Base-by-base conservation (phyloP, 1,140 invertebrate species). In the Meteorus sp. region DNA sequence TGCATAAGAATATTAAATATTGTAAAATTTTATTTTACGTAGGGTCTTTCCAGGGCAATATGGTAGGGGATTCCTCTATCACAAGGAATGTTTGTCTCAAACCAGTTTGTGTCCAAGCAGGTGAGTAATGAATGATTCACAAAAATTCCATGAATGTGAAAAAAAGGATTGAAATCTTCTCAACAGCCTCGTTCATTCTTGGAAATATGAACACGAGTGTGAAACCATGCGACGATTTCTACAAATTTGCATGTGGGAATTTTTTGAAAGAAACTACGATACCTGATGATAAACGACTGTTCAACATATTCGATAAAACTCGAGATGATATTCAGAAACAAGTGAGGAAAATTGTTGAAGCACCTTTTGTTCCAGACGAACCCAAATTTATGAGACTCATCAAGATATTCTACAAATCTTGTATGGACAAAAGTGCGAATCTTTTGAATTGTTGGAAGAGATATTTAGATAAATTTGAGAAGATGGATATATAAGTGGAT, bases 401-500 rank as follows among this genome's bases (percentile, higher is more conserved):
- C 7, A 93, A 93, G 71, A 85, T 87, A 23, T 77, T 93, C 11
- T 94, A 90, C 77, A 85, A 85, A 64, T 85, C 89, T n/a, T 94
- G 92, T 73, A 93, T 94, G 89, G 92, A 94, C 66, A 88, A 88
- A 77, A 86, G 89, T 91, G 77, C 88, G 85, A 80, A 27, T 29
- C 17, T 11, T 13, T 11, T 8, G 11, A 20, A 22, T 27, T 8
- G 20, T 47, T 3, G 7, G 19, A 50, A 7, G 13, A 50, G 8
- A 11, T 17, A n/a, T 17, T 15, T 4, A 6, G 4, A 4, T 15
- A 13, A 6, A 15, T 43, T 7, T 33, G 7, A 8, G n/a, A 7
- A 33, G n/a, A 11, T 19, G 17, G 5, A 11, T 29, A 29, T 29
- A 29, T 29, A 29, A 5, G 9, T 29, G 9, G 4, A 29, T 29